Percentiles rank a stretch among this genome's conserved stretches.
These are phyloP conservation scores for Anaspis maculata DNA, from an alignment of 2,888 invertebrate species.

Conservation along the genomic window DNA sequence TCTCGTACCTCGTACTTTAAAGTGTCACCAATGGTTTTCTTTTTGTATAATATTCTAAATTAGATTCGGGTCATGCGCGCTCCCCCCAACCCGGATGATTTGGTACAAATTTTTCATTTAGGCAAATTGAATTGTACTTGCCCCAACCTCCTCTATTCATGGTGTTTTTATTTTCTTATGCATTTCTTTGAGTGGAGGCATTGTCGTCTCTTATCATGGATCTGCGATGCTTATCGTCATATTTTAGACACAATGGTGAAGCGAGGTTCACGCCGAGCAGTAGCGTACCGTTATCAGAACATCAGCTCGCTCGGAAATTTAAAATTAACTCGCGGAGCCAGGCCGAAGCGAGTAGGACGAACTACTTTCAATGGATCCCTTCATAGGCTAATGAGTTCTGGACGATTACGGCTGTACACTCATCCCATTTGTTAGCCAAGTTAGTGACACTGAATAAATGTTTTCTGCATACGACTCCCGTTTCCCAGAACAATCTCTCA, in stretches of 20 bases:
- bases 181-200: too few relatives aligned
- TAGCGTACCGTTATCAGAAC: too few relatives aligned
- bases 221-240: conserved; percentile 40
- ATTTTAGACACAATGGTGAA: conserved; percentile 40
- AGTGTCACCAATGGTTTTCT: too few relatives aligned
- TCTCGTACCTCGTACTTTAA: too few relatives aligned
- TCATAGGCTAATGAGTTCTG: conserved; percentile 41
- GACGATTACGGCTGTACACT: conserved; percentile 37
- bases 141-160: too few relatives aligned
- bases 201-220: conserved; percentile 31
- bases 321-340: conserved; percentile 34
- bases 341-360: conserved; percentile 12
- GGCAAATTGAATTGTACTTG: too few relatives aligned
- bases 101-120: too few relatives aligned
- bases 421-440: conserved; percentile 37
- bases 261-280: conserved; percentile 36
- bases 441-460: conserved; percentile 35
- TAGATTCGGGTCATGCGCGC: too few relatives aligned
- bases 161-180: too few relatives aligned
- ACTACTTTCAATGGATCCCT: conserved; percentile 33
- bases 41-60: too few relatives aligned
- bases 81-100: too few relatives aligned
- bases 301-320: too few relatives aligned
- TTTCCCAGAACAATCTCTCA: conserved; percentile 13
- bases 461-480: conserved; percentile 8